Base-by-base conservation (phyloP, 1,140 invertebrate genomes). In the Ladona fulva region DNA sequence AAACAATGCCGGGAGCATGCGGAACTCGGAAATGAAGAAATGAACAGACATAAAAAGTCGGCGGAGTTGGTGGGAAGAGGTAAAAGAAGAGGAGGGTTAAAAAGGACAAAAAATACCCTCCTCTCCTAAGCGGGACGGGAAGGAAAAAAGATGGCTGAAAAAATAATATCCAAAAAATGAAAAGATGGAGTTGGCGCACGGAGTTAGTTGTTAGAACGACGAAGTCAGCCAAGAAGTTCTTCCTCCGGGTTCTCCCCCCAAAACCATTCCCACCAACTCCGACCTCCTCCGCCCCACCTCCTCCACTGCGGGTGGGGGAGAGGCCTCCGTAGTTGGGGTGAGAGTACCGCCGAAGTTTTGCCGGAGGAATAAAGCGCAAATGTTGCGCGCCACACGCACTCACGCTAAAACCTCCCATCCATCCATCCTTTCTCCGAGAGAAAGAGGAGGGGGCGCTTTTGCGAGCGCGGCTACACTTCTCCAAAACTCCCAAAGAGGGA, bases 241-340 rank as follows among this genome's bases (percentile, higher is more conserved):
- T 66, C 12, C 52, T 66, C 52, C 16, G 52, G 52, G 52, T 22
- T 22, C 12, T 22, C n/a, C 52, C 14, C 52, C 52, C 52, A 3
- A 66, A 66, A 3, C 52, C 5, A 6, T 78, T 80, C 76, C 76
- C 59, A 25, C 78, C 42, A 42, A 5, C 75, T 8, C 22, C 10
- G 24, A 24, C 81, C 80, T 78, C 78, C 77, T 78, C 80, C 76
- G 77, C 73, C 79, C 75, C 76, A 77, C 83, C 81, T 84, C 82
- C 84, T 84, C 84, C 83, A 83, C 82, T 83, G 82, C 82, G 82
- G 82, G 83, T 85, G 85, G 84, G 84, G 85, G 52, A 22, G 52
- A 66, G 16, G 52, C 52, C n/a, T n/a, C n/a, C n/a, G n/a, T n/a
- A 22, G 52, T 16, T 19, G 16, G 52, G 52, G 52, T 66, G 52